Conservation (phyloP, 2,888 invertebrate species). For the Andrena praecox region DNA sequence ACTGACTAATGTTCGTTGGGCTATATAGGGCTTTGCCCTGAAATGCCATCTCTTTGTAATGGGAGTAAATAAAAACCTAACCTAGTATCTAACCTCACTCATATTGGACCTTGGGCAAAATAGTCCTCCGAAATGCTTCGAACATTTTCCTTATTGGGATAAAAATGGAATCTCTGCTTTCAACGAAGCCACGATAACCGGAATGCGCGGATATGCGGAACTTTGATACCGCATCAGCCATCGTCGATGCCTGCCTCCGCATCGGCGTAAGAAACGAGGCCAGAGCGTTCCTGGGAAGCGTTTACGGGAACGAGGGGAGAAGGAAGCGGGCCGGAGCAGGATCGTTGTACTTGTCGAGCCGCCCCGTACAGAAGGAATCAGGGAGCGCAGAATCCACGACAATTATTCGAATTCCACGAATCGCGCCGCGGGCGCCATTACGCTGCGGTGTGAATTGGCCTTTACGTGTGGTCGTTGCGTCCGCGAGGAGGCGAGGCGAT, state of each 20-base stretch:
- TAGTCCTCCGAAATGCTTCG: background rate
- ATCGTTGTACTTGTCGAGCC: background rate
- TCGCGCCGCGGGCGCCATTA: slow-evolving; percentile 1
- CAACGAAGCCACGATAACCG: too few species aligned
- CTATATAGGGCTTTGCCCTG: too few species aligned
- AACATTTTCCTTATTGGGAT: background rate
- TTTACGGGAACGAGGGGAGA: slow-evolving; percentile 3
- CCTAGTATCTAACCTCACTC: background rate
- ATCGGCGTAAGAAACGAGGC: background rate
- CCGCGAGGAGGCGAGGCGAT: slow-evolving; percentile 27
- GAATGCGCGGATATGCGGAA: too few species aligned
- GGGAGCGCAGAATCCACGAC: slow-evolving; percentile 4
- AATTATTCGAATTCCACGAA: slow-evolving; percentile 24
- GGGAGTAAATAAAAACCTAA: too few species aligned
- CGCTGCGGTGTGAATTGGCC: slow-evolving; percentile 51
- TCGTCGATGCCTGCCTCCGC: background rate
- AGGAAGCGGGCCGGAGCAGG: background rate
- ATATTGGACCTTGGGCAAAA: background rate
- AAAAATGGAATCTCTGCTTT: too few species aligned
- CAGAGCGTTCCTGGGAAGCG: background rate
- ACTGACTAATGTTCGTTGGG: too few species aligned
- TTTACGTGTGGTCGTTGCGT: slow-evolving; percentile 40
- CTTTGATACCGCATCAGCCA: background rate
- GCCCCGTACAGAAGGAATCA: background rate
- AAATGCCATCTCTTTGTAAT: too few species aligned